Evolutionary conservation across 1,140 invertebrate species (phyloP), one percentile per base, ranked within the genome.

Genomic region (Drosophila azteca): DNA sequence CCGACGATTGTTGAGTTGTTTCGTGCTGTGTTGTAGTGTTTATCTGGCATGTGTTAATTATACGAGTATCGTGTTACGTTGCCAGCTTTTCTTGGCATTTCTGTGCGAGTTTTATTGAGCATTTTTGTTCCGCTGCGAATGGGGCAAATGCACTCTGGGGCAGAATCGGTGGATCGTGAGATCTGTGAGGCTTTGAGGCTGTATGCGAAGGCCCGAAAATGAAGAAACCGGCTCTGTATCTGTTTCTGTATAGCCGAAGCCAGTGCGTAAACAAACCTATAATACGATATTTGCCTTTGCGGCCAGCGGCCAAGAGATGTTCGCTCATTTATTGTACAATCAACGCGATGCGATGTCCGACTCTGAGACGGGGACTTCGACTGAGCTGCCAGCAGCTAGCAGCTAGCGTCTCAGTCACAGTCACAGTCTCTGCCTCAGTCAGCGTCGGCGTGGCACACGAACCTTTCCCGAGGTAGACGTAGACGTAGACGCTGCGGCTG

Each of bases 241-340:
- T 26, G 24, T 26, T 5, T 81, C 57, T 66, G 54, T 48, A 41
- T 44, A 17, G 49, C 48, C 26, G 48, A 46, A 50, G 64, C 35
- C 68, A 74, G 76, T 81, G 75, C 77, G 79, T 80, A 63, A 68
- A 77, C 78, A 77, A 77, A 77, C 61, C 63, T 59, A 68, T 53
- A 67, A 39, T 39, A 13, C 35, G 35, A 76, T 68, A 76, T 74
- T 74, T 74, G 69, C 69, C 45, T 73, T 49, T 73, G 52, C 24
- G 5, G 24, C 24, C 24, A 26, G 52, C 58, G 20, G 51, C 50
- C 22, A 60, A 55, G 59, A 75, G 71, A 66, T 58, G 48, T 64
- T 66, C 71, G 62, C 53, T 75, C 71, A 58, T 65, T 69, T 63
- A 43, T 68, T 71, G 77, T 85, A 79, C 81, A 83, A 80, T 77